Percentiles rank a stretch among this genome's conserved stretches.
phyloP scores from a whole-genome alignment of 92 coral and sea anemone species.

The Zoanthus gigantus region DNA sequence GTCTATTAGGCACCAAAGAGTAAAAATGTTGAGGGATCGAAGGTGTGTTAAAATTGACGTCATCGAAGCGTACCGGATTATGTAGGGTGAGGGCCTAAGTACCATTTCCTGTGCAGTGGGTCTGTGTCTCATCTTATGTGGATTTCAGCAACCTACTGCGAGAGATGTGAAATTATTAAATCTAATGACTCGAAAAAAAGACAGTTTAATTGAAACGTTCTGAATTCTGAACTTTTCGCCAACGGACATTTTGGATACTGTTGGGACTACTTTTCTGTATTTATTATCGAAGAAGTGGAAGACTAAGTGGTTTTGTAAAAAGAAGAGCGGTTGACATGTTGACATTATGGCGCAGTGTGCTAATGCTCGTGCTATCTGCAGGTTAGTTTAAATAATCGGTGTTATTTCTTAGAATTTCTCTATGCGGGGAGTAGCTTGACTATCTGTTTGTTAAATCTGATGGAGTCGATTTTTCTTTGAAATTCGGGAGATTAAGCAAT shows the following conservation, averaged over 20 bases:
- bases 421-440: background rate
- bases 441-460: background rate
- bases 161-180: background rate
- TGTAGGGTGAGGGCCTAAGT: constrained; percentile 6
- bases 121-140: background rate
- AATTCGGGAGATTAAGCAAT: background rate
- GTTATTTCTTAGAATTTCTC: background rate
- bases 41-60: background rate
- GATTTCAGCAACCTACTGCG: background rate
- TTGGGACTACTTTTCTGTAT: background rate
- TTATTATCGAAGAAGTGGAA: background rate
- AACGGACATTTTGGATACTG: background rate
- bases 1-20: too few relatives aligned
- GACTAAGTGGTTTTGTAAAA: background rate
- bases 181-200: background rate
- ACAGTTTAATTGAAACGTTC: background rate
- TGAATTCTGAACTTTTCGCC: background rate
- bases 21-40: too few relatives aligned
- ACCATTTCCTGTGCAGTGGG: background rate
- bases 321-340: background rate
- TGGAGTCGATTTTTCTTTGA: background rate
- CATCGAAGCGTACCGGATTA: background rate
- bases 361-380: background rate
- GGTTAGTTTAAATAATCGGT: background rate
- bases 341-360: background rate